Evolutionary conservation across 2,113 vertebrate species (phyloP).

Genomic region (Cheilinus undulatus): DNA sequence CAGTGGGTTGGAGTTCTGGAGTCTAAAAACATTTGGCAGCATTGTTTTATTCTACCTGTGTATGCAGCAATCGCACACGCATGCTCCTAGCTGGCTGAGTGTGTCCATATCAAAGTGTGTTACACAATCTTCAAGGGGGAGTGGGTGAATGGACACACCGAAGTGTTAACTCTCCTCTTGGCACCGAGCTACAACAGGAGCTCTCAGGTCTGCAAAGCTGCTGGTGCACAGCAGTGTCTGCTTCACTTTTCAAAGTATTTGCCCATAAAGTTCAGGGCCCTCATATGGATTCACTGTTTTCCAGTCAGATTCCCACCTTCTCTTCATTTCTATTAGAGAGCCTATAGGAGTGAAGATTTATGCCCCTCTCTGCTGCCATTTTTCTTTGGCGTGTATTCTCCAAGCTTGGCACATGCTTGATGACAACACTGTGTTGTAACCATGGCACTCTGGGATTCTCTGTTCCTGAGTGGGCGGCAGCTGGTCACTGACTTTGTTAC

Average conservation of each 20-base stretch:
- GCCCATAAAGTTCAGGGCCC: constrained; percentile 39
- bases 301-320: constrained; percentile 32
- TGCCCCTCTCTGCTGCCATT: background rate
- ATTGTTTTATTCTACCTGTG: constrained; percentile 56
- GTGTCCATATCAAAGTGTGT: constrained; percentile 32
- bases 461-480: constrained; percentile 36
- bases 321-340: constrained; percentile 32
- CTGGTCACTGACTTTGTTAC: constrained; percentile 27
- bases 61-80: constrained; percentile 38
- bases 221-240: constrained; percentile 29
- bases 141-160: constrained; percentile 39
- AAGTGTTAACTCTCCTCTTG: constrained; percentile 39
- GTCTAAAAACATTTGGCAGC: constrained; percentile 78
- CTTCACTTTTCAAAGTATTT: constrained; percentile 41
- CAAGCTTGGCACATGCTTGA: constrained; percentile 20
- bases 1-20: constrained; percentile 62
- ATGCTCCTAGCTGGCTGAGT: constrained; percentile 40
- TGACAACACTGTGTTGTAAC: constrained; percentile 42
- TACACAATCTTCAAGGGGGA: constrained; percentile 45
- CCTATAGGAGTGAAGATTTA: constrained; percentile 46
- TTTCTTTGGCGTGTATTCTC: constrained; percentile 5
- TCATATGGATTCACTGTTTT: constrained; percentile 44
- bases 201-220: constrained; percentile 20
- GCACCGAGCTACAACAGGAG: constrained; percentile 13
- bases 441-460: constrained; percentile 40